Base-by-base conservation (phyloP, 2,113 vertebrate genomes). In the Pedetes capensis region DNA sequence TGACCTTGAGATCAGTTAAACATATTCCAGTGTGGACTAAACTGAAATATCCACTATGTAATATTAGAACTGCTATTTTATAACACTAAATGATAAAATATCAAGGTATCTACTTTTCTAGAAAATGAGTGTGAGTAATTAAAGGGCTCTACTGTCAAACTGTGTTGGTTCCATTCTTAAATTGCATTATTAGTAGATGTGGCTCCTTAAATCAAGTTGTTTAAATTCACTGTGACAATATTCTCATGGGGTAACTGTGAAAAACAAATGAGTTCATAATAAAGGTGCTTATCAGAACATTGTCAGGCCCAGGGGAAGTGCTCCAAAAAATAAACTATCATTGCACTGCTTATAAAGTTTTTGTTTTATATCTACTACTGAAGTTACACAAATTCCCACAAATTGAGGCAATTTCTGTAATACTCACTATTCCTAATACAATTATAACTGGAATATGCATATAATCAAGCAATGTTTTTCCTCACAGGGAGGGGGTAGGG, bases 1-100 rank as follows among this genome's bases (percentile, higher is more conserved):
- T 93, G 87, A 94, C 39, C 66, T 89, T 87, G 47, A 92, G 81
- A 83, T 96, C 49, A 95, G 75, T n/a, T 76, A 86, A 94, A 44
- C 37, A 86, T 87, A 84, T 57, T 91, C 51, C 96, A 27, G 61
- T 92, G 47, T 90, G 69, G 66, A 91, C 16, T 57, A 95, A 96
- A 95, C 55, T 87, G 49, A 93, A 74, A 44, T 87, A 94, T 85
- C 64, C 37, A 80, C 32, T 53, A 42, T 71, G 11, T 83, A 63
- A 42, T 64, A 84, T 79, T 37, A 89, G 16, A 86, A 91, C 3
- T 91, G 47, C 11, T 87, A 71, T 71, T 88, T 89, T 69, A 10
- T 51, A 95, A 51, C 10, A 91, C 51, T 91, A 81, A 68, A 80
- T 83, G n/a, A 88, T 71, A 87, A 95, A 94, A 86, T 57, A 92